Percentiles rank a stretch among this genome's conserved stretches.
phyloP scores from a whole-genome alignment of 2,888 invertebrate species.

The Homarus gammarus region DNA sequence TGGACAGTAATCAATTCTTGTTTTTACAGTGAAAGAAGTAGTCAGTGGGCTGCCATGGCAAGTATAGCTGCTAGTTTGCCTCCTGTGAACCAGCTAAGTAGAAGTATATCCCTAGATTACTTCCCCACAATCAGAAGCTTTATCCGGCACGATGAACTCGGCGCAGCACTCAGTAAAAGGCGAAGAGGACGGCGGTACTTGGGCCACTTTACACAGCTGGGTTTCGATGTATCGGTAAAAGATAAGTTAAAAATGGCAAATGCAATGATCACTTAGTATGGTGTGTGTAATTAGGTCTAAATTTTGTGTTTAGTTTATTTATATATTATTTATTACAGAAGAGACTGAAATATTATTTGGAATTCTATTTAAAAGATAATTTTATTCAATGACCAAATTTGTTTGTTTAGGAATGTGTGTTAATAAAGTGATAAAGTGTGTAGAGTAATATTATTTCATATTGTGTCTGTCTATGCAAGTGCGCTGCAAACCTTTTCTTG shows the following conservation, averaged over 20 bases:
- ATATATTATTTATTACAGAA: background rate
- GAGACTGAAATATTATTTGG: background rate
- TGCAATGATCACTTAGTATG: constrained; percentile 18
- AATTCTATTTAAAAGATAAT: background rate
- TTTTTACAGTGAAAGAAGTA: constrained; percentile 28
- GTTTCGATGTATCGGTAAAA: constrained; percentile 28
- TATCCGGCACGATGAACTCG: constrained; percentile 36
- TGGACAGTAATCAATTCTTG: too few species aligned
- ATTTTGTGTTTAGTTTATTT: background rate
- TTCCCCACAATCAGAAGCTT: constrained; percentile 35
- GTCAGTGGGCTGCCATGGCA: background rate
- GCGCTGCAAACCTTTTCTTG: too few species aligned
- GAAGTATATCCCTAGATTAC: constrained; percentile 17
- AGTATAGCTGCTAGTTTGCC: constrained; percentile 22
- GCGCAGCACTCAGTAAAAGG: constrained; percentile 29
- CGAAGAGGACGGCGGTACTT: constrained; percentile 43
- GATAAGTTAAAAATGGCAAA: constrained; percentile 57
- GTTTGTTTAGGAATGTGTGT: too few species aligned
- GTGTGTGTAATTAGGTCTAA: background rate
- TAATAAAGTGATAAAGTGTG: too few species aligned
- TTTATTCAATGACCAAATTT: background rate
- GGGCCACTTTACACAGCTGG: constrained; percentile 45
- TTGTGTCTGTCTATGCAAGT: too few species aligned
- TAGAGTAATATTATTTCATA: too few species aligned
- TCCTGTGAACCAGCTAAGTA: constrained; percentile 18